phyloP scores from a whole-genome alignment of 2,797 vertebrate species.

The Alosa sapidissima region DNA sequence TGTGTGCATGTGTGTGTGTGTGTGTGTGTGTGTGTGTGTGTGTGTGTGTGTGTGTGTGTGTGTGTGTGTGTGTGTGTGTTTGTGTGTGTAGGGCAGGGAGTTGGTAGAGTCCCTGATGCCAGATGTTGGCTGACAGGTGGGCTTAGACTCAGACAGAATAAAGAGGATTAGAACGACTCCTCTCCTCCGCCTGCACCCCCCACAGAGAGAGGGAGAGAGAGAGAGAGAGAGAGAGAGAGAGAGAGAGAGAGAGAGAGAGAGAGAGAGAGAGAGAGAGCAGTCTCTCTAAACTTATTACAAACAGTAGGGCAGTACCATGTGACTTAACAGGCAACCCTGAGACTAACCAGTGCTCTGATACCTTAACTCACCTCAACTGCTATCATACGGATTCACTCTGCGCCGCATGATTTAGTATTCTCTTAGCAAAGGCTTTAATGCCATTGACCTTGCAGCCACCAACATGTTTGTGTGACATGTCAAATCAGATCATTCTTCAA shows the following conservation, averaged over 20 bases:
- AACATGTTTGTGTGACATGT: not conserved
- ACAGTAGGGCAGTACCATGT: not conserved
- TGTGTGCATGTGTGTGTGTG: slow-evolving; percentile 5
- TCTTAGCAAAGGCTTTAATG: not conserved
- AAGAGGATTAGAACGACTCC: slow-evolving; percentile 44
- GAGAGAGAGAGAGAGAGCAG: not conserved
- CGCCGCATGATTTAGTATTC: not conserved
- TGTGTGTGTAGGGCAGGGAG: slow-evolving; percentile 16
- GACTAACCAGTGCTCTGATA: not conserved
- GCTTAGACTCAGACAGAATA: slow-evolving; percentile 48
- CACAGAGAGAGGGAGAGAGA: not conserved
- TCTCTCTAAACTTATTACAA: slow-evolving; percentile 5
- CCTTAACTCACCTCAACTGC: not conserved
- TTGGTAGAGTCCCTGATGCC: slow-evolving; percentile 24
- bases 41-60: slow-evolving; percentile 18
- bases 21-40: not conserved
- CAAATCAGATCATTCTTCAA: not conserved
- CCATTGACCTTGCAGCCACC: not conserved
- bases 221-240: not conserved
- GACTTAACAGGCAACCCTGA: not conserved
- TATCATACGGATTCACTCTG: not conserved
- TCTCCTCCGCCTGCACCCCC: slow-evolving; percentile 17
- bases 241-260: not conserved
- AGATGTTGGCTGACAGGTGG: slow-evolving; percentile 49
- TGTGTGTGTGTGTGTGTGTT: slow-evolving; percentile 24